phyloP scores from a whole-genome alignment of 1,140 invertebrate genomes.

The Dinothrombium tinctorium region DNA sequence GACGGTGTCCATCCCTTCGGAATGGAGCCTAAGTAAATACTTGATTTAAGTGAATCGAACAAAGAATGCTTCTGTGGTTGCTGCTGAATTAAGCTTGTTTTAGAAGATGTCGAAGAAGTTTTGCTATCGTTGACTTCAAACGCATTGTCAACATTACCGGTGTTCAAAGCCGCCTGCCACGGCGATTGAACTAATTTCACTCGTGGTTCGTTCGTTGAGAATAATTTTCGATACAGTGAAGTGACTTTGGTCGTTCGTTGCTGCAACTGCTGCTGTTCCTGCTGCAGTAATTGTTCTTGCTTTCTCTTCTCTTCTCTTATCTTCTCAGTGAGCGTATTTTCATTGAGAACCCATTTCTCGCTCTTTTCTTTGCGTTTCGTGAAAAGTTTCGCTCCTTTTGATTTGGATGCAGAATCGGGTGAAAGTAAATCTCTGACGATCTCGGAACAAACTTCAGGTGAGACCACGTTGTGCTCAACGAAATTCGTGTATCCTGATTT shows the following conservation, averaged over 20 bases:
- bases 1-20: no score
- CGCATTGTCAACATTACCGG: slow-evolving; percentile 2
- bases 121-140: no score
- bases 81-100: no score
- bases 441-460: slow-evolving; percentile 40
- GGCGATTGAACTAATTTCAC: background rate
- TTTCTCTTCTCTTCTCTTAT: background rate
- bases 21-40: no score
- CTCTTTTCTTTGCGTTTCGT: slow-evolving; percentile 58
- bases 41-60: no score
- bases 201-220: background rate
- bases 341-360: slow-evolving; percentile 64
- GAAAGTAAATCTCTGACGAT: slow-evolving; percentile 49
- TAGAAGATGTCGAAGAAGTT: no score
- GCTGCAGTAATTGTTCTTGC: slow-evolving; percentile 1
- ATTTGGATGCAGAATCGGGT: slow-evolving; percentile 35
- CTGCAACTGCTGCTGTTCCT: background rate
- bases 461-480: slow-evolving; percentile 31
- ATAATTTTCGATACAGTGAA: background rate
- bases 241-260: background rate
- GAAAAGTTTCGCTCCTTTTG: slow-evolving; percentile 60
- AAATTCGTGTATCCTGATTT: slow-evolving; percentile 28
- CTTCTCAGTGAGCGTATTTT: slow-evolving; percentile 24
- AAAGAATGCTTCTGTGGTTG: no score
- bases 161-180: background rate